Conservation (phyloP, 1,140 invertebrate species). For the Drosophila tani region DNA sequence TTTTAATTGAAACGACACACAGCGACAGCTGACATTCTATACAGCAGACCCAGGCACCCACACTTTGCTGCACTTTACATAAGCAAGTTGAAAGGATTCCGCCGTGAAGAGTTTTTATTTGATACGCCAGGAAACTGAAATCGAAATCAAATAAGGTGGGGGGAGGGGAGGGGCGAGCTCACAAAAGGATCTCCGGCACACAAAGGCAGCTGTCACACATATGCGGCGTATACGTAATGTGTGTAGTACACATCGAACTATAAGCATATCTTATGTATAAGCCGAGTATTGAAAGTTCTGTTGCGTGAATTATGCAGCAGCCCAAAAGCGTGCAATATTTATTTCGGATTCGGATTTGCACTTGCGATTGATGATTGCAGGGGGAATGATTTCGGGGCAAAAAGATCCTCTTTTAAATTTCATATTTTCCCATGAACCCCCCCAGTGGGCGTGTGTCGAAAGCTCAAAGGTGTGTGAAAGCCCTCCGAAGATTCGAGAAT, state of each 20-base stretch:
- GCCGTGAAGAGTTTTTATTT: slow-evolving; percentile 64
- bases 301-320: slow-evolving; percentile 65
- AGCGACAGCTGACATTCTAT: slow-evolving; percentile 59
- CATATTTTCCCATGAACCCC: slow-evolving; percentile 29
- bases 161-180: background rate
- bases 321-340: slow-evolving; percentile 49
- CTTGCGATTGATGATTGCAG: slow-evolving; percentile 33
- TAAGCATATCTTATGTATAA: slow-evolving; percentile 49
- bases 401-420: slow-evolving; percentile 16
- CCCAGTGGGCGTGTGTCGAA: background rate
- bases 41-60: slow-evolving; percentile 5
- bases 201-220: slow-evolving; percentile 43
- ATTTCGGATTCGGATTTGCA: slow-evolving; percentile 38
- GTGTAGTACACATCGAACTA: slow-evolving; percentile 36
- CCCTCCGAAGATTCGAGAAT: slow-evolving; percentile 7
- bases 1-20: slow-evolving; percentile 72
- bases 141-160: slow-evolving; percentile 64
- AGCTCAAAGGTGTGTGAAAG: slow-evolving; percentile 18
- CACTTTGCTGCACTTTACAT: slow-evolving; percentile 36
- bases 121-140: slow-evolving; percentile 56
- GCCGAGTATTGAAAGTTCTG: slow-evolving; percentile 43
- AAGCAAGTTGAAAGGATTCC: slow-evolving; percentile 61
- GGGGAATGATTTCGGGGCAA: slow-evolving; percentile 12
- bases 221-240: slow-evolving; percentile 21
- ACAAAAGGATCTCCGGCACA: slow-evolving; percentile 51